These are phyloP conservation scores for Sitobion miscanthi DNA, from an alignment of 1,140 invertebrate species.

Conservation along the genomic window DNA sequence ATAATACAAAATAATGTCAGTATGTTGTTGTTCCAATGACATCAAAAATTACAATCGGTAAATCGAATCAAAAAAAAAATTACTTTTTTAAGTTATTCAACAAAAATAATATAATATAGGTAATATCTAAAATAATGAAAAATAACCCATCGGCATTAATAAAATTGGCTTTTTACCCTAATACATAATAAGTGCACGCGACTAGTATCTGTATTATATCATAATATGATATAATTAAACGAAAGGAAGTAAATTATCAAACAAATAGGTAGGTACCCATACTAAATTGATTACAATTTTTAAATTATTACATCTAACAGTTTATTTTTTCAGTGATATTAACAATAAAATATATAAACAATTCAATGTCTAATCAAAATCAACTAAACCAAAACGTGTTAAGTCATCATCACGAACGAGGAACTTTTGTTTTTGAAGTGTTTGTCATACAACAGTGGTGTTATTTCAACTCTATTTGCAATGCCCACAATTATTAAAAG, in stretches of 20 bases:
- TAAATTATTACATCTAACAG: background rate
- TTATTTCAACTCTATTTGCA: background rate
- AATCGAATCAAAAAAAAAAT: background rate
- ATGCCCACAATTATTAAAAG: background rate
- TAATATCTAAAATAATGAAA: background rate
- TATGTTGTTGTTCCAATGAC: background rate
- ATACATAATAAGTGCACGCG: too few relatives aligned
- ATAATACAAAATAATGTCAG: background rate
- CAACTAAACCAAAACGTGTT: background rate
- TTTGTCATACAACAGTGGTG: conserved; percentile 55
- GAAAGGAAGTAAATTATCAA: background rate
- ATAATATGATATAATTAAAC: background rate
- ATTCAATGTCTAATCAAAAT: background rate
- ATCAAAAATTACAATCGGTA: background rate
- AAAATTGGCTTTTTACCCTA: background rate
- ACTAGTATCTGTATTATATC: background rate
- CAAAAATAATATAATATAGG: too few relatives aligned
- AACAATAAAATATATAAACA: background rate
- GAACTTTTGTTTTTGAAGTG: background rate
- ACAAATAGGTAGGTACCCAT: background rate
- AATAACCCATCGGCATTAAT: background rate
- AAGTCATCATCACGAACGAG: background rate
- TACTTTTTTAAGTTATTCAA: too few relatives aligned
- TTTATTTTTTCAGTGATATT: background rate
- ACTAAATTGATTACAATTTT: background rate